Percentiles rank a stretch among this genome's conserved stretches.
These are phyloP conservation scores for Phyllostomus discolor DNA, from an alignment of 2,113 vertebrate species.

Conservation along the genomic window DNA sequence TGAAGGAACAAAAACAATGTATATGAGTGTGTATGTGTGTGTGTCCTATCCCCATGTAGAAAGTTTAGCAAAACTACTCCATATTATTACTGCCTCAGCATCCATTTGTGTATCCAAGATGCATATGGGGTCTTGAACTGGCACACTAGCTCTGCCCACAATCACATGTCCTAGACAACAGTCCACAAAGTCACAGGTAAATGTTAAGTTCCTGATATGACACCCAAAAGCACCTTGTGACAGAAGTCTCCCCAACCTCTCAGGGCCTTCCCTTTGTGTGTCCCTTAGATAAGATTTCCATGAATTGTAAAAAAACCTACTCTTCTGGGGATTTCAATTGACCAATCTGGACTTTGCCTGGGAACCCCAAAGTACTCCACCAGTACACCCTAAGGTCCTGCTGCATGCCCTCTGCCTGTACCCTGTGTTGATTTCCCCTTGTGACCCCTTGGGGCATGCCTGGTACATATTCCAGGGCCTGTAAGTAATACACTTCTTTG, in stretches of 20 bases:
- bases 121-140: not conserved
- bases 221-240: not conserved
- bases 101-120: not conserved
- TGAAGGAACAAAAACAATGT: not conserved
- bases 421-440: not conserved
- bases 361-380: not conserved
- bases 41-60: not conserved
- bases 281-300: not conserved
- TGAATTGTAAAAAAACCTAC: not conserved
- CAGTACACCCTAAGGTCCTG: not conserved
- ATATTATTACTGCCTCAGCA: not conserved
- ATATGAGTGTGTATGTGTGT: not conserved
- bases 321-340: not conserved
- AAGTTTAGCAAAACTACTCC: not conserved
- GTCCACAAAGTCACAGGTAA: not conserved
- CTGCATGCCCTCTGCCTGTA: not conserved
- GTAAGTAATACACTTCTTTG: not conserved
- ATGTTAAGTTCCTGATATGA: not conserved
- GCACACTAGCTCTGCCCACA: not conserved
- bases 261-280: not conserved
- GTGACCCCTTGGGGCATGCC: not conserved
- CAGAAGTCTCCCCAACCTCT: not conserved
- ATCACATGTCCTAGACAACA: not conserved
- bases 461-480: not conserved
- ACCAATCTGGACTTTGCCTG: not conserved